Percentiles rank a stretch among this genome's conserved stretches.
phyloP scores from a whole-genome alignment of 2,888 invertebrate species.

The Aricia artaxerxes region DNA sequence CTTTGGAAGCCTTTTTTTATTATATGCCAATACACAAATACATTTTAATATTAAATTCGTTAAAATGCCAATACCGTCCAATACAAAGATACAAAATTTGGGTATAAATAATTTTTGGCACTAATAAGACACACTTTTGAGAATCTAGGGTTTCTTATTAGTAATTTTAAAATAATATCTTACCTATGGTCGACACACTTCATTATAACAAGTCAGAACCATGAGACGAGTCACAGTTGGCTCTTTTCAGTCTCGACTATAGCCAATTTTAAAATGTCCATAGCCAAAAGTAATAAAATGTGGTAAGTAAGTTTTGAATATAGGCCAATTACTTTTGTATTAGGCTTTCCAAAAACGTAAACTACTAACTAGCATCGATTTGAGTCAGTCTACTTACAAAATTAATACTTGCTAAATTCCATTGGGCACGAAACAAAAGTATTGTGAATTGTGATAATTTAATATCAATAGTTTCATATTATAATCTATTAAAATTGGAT shows the following conservation, averaged over 20 bases:
- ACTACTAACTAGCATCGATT: neutral
- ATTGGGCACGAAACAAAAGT: neutral
- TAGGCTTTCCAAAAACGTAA: conserved; percentile 12
- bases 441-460: neutral
- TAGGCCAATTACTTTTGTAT: neutral
- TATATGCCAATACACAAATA: neutral
- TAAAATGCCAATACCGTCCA: conserved; percentile 34
- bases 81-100: conserved; percentile 51
- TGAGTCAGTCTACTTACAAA: conserved; percentile 1
- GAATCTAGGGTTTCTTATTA: conserved; percentile 40
- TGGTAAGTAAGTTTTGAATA: neutral
- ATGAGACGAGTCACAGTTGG: too few relatives aligned
- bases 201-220: neutral
- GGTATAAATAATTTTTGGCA: conserved; percentile 58
- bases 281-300: neutral
- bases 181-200: conserved; percentile 13
- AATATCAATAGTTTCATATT: too few relatives aligned
- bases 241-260: neutral
- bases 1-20: conserved; percentile 4
- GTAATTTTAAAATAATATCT: neutral
- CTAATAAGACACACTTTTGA: conserved; percentile 63
- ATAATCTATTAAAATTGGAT: neutral
- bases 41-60: conserved; percentile 20
- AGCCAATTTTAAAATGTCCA: neutral
- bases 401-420: neutral